Evolutionary conservation across 2,113 vertebrate species (phyloP), one percentile per base, ranked within the genome.

Genomic region (Hippocampus zosterae): DNA sequence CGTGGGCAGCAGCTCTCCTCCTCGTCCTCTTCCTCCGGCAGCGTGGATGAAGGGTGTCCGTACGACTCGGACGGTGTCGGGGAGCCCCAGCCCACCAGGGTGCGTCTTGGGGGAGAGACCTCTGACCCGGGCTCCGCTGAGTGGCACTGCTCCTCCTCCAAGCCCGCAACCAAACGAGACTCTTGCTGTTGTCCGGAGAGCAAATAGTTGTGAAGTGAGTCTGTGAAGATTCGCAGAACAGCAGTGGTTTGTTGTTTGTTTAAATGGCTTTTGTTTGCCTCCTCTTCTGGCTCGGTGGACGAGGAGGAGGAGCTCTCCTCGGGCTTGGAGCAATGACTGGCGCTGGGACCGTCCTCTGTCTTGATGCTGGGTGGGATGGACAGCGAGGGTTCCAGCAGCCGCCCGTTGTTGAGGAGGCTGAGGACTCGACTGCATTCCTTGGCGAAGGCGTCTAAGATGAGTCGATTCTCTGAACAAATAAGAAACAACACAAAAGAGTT

Each of bases 371-470:
- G 93, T 85, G 92, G 85, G 80, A 95, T 86, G 66, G 94, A 92
- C 29, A 91, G 93, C 62, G 95, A 92, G 66, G 92, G 91, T 82
- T 96, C 95, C 92, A 99, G 91, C 61, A 98, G 92, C 71, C 96
- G 95, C 65, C 96, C 96, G 63, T 95, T 95, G 87, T 99, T 98
- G 81, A 99, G 92, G 68, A 99, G 95, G 83, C 92, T 95, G 79
- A 99, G 94, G 70, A 98, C 97, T n/a, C 97, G 92, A 86, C 96
- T 99, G 87, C 96, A 99, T 55, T 99, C 96, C 78, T 99, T 96
- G 65, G 97, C 97, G 83, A 99, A 99, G 84, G 96, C 96, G 83
- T 99, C 96, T 88, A 98, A 85, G 84, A 99, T 98, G 90, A 99
- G 93, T 18, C 96, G 95, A 80, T 95, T 96, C 89, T 98, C 96